Evolutionary conservation across 2,888 invertebrate genomes (phyloP).

Genomic region (Smittia aterrima): DNA sequence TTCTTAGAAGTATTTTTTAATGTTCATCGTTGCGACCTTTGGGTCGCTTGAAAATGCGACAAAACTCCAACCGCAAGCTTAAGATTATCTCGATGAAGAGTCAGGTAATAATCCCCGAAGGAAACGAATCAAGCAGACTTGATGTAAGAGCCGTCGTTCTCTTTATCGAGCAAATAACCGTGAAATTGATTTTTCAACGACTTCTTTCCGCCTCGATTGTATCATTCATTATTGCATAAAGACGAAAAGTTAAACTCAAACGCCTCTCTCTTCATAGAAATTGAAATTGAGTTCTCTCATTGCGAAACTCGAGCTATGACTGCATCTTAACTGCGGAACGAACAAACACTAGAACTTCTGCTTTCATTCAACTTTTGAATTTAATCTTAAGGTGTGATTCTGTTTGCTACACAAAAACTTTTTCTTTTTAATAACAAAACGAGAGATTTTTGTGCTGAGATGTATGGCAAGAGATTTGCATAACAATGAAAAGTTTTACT

Average conservation of each 20-base stretch:
- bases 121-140: not conserved
- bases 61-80: not conserved
- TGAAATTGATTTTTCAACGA: conserved; percentile 24
- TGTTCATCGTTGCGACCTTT: no score
- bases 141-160: not conserved
- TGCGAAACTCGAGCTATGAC: not conserved
- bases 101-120: not conserved
- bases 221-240: conserved; percentile 8
- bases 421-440: conserved; percentile 17
- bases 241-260: not conserved
- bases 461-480: not conserved
- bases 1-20: not conserved
- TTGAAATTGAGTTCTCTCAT: no score
- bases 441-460: not conserved
- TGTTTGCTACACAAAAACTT: conserved; percentile 2
- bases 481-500: conserved; percentile 14
- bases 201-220: not conserved
- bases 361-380: conserved; percentile 10
- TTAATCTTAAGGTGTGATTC: conserved; percentile 24
- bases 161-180: conserved; percentile 5
- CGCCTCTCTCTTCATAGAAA: no score
- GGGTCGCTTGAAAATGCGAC: not conserved
- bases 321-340: not conserved
- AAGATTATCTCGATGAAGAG: not conserved
- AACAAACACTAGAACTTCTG: not conserved